Evolutionary conservation across 2,888 invertebrate genomes (phyloP), one percentile per base, ranked within the genome.

Genomic region (Morinoia aosen): DNA sequence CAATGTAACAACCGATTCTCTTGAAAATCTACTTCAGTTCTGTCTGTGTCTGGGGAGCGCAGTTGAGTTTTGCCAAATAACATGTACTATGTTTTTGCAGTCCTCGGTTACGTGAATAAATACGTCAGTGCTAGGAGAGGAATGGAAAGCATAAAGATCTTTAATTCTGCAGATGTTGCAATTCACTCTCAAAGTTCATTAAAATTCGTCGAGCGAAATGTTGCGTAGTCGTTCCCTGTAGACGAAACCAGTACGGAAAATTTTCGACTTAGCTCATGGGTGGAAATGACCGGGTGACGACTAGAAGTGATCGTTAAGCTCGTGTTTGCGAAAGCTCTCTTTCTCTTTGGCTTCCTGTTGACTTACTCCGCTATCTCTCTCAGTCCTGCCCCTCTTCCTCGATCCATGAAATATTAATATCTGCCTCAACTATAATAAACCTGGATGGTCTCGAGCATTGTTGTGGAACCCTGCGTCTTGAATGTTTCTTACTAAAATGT

Each of bases 251-350:
- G 76, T 33, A 33, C 76, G 19, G 33, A 76, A 76, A 76, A 25
- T 76, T 76, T 76, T 76, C 8, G 76, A 76, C 76, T 16, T 7
- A 3, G 76, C 33, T 76, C 76, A 76, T 76, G 25, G 76, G 76
- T 76, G 76, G 76, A 76, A 76, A 76, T 76, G 76, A 76, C 76
- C 25, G 76, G 76, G 76, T 76, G 76, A 76, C 76, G 76, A 76
- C 76, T 76, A 33, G 76, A 7, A 90, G 88, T 39, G 90, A 88
- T 95, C 88, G 57, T 56, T 40, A 88, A 88, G 58, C 61, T 58
- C 90, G 39, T n/a, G 19, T 95, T 95, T 88, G 58, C 95, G 48
- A 76, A 58, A 40, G 39, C 40, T 90, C 90, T 90, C 90, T 90
- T 48, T 90, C 90, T 90, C 90, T 90, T 48, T 90, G 40, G 39